Evolutionary conservation across 2,888 invertebrate genomes (phyloP).

Genomic region (Pollenia angustigena): DNA sequence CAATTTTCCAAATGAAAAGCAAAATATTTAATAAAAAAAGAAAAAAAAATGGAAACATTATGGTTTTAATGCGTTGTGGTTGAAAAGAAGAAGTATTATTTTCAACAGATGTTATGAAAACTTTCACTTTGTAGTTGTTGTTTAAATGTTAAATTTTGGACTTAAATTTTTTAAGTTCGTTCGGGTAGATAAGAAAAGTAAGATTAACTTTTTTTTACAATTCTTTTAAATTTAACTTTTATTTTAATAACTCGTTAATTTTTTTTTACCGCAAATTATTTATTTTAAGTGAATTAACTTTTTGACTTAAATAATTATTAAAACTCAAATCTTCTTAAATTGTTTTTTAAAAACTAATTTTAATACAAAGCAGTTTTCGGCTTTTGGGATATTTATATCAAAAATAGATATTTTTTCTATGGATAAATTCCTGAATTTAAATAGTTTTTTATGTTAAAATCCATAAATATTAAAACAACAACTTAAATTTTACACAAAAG

Average conservation of each 20-base stretch:
- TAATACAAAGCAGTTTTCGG: too few relatives aligned
- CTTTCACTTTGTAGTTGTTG: not conserved
- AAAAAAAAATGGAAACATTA: conserved; percentile 7
- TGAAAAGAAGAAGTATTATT: not conserved
- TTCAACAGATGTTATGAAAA: conserved; percentile 47
- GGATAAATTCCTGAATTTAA: too few relatives aligned
- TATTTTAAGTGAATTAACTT: too few relatives aligned
- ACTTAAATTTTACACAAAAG: conserved; percentile 9
- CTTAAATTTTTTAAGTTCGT: not conserved
- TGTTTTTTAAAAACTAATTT: too few relatives aligned
- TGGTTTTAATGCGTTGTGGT: conserved; percentile 1
- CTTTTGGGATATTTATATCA: too few relatives aligned
- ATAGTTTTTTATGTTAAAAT: not conserved
- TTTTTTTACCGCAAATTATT: too few relatives aligned
- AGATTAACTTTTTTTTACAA: too few relatives aligned
- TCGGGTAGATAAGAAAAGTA: not conserved
- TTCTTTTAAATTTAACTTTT: too few relatives aligned
- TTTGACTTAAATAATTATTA: too few relatives aligned
- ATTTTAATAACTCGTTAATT: too few relatives aligned
- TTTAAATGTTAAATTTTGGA: conserved; percentile 7
- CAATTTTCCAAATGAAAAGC: conserved; percentile 66
- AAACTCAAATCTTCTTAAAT: too few relatives aligned
- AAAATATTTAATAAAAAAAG: conserved; percentile 18
- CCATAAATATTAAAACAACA: conserved; percentile 51
- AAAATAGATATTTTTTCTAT: too few relatives aligned